Base-by-base conservation (phyloP, 2,797 vertebrate species). In the Otus scops region DNA sequence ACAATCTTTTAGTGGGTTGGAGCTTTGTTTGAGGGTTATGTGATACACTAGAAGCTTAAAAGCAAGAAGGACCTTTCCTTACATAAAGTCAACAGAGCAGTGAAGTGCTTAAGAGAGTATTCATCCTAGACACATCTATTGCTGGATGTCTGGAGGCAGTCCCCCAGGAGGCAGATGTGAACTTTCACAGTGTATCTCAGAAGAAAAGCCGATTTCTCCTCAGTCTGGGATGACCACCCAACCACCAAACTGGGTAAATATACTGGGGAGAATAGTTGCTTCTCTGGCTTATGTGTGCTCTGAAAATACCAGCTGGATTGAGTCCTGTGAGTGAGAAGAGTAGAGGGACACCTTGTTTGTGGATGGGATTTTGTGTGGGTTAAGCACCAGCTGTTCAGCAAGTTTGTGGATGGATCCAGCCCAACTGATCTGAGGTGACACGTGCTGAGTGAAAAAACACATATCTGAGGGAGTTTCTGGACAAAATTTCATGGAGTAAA, bases 351-450 rank as follows among this genome's bases (percentile, higher is more conserved):
- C 60, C 54, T 89, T 70, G 51, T 71, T 39, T 79, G 77, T 88
- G 86, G 64, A 70, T 88, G 67, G n/a, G 56, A 90, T 89, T 92
- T 91, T 76, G 69, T 75, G 91, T 73, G 71, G 81, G 91, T 59
- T 94, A 85, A 94, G 71, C 70, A 91, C 89, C 92, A 96, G 73
- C 81, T 92, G 77, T 93, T 93, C 54, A 43, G 74, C 38, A 54
- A 85, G 63, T 94, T 80, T 85, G 60, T 90, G 64, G 79, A 78
- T 94, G 68, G 81, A 96, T 94, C n/a, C 74, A 83, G 36, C 73
- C 74, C 88, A 83, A 65, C 32, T 82, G 47, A 76, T 84, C 61
- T 75, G 63, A 92, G 88, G 85, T 53, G 71, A 57, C 10, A 56
- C 56, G 77, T 50, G 56, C 53, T 77, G 38, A 91, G 89, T 47